Conservation (phyloP, 2,797 vertebrate genomes). For the Pempheris klunzingeri region DNA sequence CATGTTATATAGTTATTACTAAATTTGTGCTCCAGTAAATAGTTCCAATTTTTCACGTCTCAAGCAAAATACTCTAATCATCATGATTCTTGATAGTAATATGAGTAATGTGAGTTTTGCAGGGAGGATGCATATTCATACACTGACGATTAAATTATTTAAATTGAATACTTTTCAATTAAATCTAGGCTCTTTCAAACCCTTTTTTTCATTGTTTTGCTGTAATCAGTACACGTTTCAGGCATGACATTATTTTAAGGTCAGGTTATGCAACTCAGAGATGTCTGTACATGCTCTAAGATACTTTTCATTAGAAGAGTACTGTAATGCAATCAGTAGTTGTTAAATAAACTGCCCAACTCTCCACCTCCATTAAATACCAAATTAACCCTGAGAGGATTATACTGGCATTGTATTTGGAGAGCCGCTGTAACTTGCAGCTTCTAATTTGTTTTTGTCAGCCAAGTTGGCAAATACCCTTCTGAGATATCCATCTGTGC, state of each 20-base stretch:
- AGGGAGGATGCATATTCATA: background rate
- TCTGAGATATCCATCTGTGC: slow-evolving; percentile 4
- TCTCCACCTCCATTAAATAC: background rate
- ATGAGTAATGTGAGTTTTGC: background rate
- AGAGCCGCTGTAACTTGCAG: background rate
- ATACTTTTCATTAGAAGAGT: background rate
- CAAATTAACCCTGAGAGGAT: background rate
- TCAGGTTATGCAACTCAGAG: background rate
- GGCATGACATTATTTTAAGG: background rate
- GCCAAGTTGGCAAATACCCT: background rate
- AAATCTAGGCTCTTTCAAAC: background rate
- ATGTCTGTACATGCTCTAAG: background rate
- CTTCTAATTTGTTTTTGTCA: background rate
- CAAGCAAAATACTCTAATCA: too few relatives aligned
- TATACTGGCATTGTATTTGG: background rate
- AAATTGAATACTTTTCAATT: too few relatives aligned
- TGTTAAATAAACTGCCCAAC: background rate
- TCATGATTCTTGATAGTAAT: background rate
- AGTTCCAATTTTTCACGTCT: background rate
- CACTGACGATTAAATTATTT: background rate
- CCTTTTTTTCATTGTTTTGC: background rate
- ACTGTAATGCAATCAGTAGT: background rate
- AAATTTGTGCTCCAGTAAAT: background rate
- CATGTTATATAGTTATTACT: background rate
- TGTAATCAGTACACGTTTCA: background rate